Conservation (phyloP, 2,797 vertebrate genomes). For the Urosaurus nigricauda region DNA sequence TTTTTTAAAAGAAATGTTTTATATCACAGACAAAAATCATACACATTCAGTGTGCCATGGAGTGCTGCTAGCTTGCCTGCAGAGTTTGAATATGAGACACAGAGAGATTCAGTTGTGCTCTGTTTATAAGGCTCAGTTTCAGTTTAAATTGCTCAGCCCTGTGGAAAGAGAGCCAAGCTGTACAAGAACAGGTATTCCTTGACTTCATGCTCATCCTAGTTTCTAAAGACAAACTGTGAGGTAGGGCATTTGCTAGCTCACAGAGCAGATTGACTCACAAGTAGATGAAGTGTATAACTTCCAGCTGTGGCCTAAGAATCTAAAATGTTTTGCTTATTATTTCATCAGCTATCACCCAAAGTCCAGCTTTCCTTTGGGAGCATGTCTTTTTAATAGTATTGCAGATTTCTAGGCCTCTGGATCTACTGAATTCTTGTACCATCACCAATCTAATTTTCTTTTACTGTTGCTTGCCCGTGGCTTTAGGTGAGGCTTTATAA, state of each 20-base stretch:
- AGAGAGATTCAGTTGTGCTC: not conserved
- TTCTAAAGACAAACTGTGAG: not conserved
- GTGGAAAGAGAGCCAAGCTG: not conserved
- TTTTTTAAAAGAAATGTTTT: not conserved
- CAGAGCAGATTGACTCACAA: not conserved
- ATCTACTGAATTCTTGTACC: not conserved
- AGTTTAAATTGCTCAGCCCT: not conserved
- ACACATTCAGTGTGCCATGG: not conserved
- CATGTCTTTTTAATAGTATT: not conserved
- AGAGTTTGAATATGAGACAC: not conserved
- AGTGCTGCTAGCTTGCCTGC: not conserved
- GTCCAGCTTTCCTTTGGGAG: not conserved
- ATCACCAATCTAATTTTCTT: not conserved
- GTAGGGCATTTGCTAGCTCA: not conserved
- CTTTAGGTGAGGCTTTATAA: not conserved
- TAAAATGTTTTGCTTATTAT: not conserved
- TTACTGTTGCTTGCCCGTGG: not conserved
- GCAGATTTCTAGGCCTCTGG: not conserved
- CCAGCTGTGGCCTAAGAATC: not conserved
- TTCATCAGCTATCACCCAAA: not conserved
- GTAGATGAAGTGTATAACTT: not conserved
- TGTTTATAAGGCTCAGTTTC: not conserved
- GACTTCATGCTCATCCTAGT: too few species aligned
- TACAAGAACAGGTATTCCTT: not conserved
- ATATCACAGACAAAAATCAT: not conserved